phyloP scores from a whole-genome alignment of 2,113 vertebrate species.

The Natator depressus region DNA sequence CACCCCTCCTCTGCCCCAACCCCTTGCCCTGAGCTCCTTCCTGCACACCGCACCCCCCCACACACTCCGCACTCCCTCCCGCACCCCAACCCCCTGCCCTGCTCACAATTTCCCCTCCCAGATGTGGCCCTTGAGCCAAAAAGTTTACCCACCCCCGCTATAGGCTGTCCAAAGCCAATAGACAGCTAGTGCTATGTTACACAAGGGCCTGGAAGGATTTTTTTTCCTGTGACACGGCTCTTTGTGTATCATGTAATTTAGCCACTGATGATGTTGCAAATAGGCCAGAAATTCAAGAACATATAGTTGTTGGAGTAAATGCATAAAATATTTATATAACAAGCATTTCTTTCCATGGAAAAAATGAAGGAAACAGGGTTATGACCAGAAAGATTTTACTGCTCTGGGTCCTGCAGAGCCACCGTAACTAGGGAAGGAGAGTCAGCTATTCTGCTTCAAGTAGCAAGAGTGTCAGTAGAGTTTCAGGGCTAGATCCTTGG shows the following conservation, averaged over 20 bases:
- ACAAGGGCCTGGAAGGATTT: background rate
- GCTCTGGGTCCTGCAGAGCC: background rate
- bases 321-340: too few species aligned
- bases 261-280: background rate
- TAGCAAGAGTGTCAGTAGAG: background rate
- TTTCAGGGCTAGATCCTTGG: background rate
- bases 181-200: background rate
- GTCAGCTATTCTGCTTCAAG: background rate
- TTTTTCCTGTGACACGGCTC: background rate
- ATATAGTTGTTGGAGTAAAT: background rate
- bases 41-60: too few species aligned
- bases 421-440: background rate
- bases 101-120: too few species aligned
- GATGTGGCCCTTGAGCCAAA: too few species aligned
- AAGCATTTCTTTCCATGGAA: background rate
- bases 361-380: background rate
- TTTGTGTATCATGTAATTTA: background rate
- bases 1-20: too few species aligned
- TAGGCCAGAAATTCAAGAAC: background rate
- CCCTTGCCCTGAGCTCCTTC: too few species aligned
- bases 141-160: too few species aligned
- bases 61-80: too few species aligned
- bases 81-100: too few species aligned
- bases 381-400: background rate
- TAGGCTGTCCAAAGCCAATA: background rate